A percentile compares a stretch with the other conserved stretches of the same genome.
phyloP scores from a whole-genome alignment of 2,113 vertebrate species.

The Sylvicapra grimmia region DNA sequence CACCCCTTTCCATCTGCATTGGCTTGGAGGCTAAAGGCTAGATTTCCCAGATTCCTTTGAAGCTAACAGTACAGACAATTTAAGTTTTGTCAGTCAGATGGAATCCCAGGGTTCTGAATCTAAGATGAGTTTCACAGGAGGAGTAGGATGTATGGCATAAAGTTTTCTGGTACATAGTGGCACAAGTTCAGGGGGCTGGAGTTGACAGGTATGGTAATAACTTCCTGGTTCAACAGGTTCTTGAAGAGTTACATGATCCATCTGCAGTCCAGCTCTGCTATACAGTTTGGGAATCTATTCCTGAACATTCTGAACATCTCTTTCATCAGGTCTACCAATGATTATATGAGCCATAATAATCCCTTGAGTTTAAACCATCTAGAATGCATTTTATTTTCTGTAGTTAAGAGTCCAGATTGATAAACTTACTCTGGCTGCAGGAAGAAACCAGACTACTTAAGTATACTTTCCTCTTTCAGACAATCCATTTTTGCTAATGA shows the following conservation, averaged over 20 bases:
- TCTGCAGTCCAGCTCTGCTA: background rate
- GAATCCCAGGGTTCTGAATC: background rate
- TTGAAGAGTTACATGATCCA: background rate
- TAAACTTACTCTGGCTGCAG: background rate
- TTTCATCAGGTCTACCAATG: background rate
- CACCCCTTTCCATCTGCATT: background rate
- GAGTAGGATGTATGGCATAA: accelerated
- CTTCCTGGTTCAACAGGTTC: background rate
- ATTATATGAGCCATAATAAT: background rate
- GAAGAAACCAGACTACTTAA: background rate
- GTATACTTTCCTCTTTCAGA: background rate
- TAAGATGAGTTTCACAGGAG: background rate
- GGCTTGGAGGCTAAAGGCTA: background rate
- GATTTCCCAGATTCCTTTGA: background rate
- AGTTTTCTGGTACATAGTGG: background rate
- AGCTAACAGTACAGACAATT: background rate
- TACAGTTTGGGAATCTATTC: background rate
- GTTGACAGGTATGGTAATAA: background rate
- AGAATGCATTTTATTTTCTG: background rate
- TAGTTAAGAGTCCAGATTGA: background rate
- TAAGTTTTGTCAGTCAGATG: background rate
- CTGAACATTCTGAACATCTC: background rate
- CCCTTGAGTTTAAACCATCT: background rate
- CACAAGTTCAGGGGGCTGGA: background rate
- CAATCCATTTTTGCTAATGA: background rate